A percentile compares a stretch with the other conserved stretches of the same genome.
Conservation (phyloP, 2,888 invertebrate genomes). For the Euzophera pinguis region DNA sequence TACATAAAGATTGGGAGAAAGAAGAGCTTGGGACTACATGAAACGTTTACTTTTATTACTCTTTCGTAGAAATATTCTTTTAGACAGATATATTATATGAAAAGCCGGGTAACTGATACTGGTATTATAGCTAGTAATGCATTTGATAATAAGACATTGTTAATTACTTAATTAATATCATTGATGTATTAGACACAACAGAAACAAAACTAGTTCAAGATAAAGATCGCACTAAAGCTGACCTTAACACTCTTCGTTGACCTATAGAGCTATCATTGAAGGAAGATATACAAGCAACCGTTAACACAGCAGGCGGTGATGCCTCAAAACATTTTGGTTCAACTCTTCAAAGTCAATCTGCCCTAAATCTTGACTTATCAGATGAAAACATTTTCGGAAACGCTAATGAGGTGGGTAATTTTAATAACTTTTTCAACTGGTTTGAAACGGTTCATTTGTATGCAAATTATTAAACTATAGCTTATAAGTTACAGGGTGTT, state of each 20-base stretch:
- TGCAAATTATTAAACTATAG: too few relatives aligned
- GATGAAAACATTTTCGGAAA: not conserved
- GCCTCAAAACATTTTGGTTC: constrained; percentile 5
- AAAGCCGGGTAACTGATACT: too few relatives aligned
- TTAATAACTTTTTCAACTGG: not conserved
- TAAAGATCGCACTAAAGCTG: not conserved
- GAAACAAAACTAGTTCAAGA: not conserved
- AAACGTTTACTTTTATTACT: too few relatives aligned
- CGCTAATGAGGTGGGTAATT: not conserved
- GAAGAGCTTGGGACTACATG: too few relatives aligned
- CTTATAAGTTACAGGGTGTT: too few relatives aligned
- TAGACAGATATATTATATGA: too few relatives aligned
- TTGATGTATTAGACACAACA: not conserved
- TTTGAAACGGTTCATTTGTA: not conserved
- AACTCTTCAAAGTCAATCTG: constrained; percentile 14
- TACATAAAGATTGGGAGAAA: too few relatives aligned
- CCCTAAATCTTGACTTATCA: constrained; percentile 5
- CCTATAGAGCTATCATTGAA: not conserved
- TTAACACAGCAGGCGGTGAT: constrained; percentile 15
- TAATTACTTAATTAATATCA: too few relatives aligned
- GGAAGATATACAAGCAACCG: constrained; percentile 12
- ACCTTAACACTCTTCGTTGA: not conserved
- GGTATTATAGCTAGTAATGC: too few relatives aligned
- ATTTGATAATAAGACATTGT: too few relatives aligned
- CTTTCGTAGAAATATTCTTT: too few relatives aligned